Evolutionary conservation across 53 echinoderm and acorn worm genomes (phyloP), one percentile per base, ranked within the genome.

Genomic region (Stichopus horrens): DNA sequence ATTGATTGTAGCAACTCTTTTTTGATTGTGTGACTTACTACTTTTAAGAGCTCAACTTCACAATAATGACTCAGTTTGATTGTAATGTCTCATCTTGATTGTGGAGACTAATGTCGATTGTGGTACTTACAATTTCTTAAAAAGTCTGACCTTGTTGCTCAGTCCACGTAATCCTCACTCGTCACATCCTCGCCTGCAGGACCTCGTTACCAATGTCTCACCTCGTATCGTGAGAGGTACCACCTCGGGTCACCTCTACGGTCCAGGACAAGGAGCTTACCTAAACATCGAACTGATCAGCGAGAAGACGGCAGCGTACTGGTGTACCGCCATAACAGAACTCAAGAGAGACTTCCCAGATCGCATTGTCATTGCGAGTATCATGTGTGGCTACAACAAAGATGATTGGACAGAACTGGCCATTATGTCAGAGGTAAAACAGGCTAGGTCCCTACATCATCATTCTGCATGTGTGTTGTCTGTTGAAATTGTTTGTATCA

Each of bases 281-380:
- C 99, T 99, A 5, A 99, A 99, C 91, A 99, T 99, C 52, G 99
- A 99, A 86, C 93, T 96, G 77, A 96, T 99, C 90, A 99, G 99
- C 67, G 99, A 99, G 94, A 99, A 99, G 90, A 96, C 99, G 0
- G 84, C 92, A 0, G 93, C 99, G 2, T 99, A 99, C 89, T 99
- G 99, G 99, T 99, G 99, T 60, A 83, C 88, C 60, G 90, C 94
- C 55, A 92, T 96, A 74, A 86, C 89, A 5, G 99, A 99, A 79
- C 93, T 99, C 23, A 99, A 99, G 92, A 81, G 75, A 9, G 99
- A 99, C 84, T 96, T 93, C 91, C 99, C 99, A 0, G 92, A 96
- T n/a, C 86, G 86, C 57, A 93, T 99, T 79, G 87, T 99, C 84
- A 99, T 99, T 14, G 94, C 99, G 4, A 99, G 96, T 74, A 99